Conservation (phyloP, 64 coral and sea anemone species). For the Montipora sp. region DNA sequence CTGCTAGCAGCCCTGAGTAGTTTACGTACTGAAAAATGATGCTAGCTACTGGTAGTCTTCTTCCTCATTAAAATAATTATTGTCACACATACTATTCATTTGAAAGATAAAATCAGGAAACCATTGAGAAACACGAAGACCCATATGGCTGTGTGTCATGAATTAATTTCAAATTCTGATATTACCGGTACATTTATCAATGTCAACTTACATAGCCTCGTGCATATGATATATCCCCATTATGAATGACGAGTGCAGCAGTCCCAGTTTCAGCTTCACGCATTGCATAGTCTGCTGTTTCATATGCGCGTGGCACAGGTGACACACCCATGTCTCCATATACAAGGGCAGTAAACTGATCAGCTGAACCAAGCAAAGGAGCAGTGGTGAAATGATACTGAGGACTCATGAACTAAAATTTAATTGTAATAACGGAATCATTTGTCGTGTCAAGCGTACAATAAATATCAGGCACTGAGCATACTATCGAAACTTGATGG, state of each 20-base stretch:
- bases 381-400: slow-evolving; percentile 56
- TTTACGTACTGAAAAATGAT: too few relatives aligned
- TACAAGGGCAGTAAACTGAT: slow-evolving; percentile 69
- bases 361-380: slow-evolving; percentile 63
- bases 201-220: slow-evolving; percentile 76
- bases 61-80: too few relatives aligned
- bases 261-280: slow-evolving; percentile 58
- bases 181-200: neutral
- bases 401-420: slow-evolving; percentile 73
- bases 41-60: too few relatives aligned
- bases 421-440: neutral
- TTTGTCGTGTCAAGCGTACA: too few relatives aligned
- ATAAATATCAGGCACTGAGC: too few relatives aligned
- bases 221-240: slow-evolving; percentile 88
- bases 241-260: slow-evolving; percentile 72
- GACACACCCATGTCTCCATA: slow-evolving; percentile 96
- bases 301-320: slow-evolving; percentile 48
- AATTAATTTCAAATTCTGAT: too few relatives aligned
- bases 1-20: too few relatives aligned
- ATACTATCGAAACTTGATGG: too few relatives aligned
- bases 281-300: slow-evolving; percentile 70
- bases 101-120: too few relatives aligned
- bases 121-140: too few relatives aligned
- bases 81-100: too few relatives aligned
- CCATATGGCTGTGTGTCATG: too few relatives aligned